Conservation (phyloP, 2,888 invertebrate genomes). For the Drosophila imparisetae region DNA sequence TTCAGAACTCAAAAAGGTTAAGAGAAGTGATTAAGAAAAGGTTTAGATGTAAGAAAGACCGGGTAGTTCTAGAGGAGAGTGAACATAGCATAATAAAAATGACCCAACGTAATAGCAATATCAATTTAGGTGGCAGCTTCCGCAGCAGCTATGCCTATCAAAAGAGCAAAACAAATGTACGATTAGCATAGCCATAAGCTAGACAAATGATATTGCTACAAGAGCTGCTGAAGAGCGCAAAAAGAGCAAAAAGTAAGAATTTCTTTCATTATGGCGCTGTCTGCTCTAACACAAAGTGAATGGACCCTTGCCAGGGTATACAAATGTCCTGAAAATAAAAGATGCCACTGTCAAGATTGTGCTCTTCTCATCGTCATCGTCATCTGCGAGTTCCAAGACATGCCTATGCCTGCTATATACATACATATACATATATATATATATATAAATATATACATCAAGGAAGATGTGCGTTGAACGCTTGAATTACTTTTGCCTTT, state of each 20-base stretch:
- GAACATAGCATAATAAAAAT: background rate
- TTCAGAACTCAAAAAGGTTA: no score
- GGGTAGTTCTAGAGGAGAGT: background rate
- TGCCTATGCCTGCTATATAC: conserved; percentile 30
- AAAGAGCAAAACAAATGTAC: background rate
- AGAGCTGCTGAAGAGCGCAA: background rate
- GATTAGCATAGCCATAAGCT: background rate
- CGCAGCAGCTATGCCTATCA: no score
- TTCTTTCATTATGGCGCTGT: background rate
- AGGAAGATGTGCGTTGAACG: conserved; percentile 62
- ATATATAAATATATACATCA: conserved; percentile 44
- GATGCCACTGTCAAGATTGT: conserved; percentile 44
- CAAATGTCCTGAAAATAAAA: conserved; percentile 15
- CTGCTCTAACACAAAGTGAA: background rate
- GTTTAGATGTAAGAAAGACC: background rate
- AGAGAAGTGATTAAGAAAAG: no score
- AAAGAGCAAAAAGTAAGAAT: background rate
- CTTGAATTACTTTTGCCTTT: conserved; percentile 74
- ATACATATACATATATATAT: conserved; percentile 37
- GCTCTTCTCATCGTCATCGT: conserved; percentile 15
- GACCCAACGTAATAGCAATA: background rate
- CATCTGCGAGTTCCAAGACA: conserved; percentile 20
- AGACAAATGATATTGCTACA: background rate
- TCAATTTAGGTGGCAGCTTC: background rate
- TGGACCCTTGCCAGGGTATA: background rate